phyloP scores from a whole-genome alignment of 2,113 vertebrate genomes.

The Eulemur macaco region DNA sequence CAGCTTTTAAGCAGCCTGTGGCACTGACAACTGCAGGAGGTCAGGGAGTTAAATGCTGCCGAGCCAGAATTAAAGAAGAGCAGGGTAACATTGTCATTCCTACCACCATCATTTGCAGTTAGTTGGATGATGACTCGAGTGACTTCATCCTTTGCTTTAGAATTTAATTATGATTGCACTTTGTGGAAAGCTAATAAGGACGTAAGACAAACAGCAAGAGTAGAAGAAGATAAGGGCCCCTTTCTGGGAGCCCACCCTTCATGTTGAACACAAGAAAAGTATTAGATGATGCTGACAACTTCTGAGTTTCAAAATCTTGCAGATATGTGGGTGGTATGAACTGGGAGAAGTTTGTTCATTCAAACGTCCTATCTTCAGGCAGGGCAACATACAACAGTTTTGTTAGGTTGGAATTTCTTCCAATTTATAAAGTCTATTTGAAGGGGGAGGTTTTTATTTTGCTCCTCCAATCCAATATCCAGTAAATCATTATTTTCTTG shows the following conservation, averaged over 20 bases:
- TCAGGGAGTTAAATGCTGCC: constrained; percentile 38
- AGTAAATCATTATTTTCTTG: neutral
- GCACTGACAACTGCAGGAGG: constrained; percentile 58
- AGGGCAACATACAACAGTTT: neutral
- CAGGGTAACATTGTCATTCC: neutral
- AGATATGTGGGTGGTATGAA: neutral
- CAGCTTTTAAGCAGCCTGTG: constrained; percentile 65
- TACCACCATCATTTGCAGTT: neutral
- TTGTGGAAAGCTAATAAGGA: constrained; percentile 53
- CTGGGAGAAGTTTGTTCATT: neutral
- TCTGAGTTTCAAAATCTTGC: neutral
- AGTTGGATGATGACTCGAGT: neutral
- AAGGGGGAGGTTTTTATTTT: neutral
- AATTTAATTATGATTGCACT: constrained; percentile 66
- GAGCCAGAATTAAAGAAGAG: constrained; percentile 27
- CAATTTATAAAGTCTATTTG: neutral
- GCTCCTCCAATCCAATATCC: neutral
- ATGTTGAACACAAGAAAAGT: neutral
- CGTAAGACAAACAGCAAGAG: constrained; percentile 63
- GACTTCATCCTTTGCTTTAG: constrained; percentile 65
- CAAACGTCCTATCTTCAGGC: neutral
- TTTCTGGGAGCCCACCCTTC: constrained; percentile 1
- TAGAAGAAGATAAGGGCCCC: neutral
- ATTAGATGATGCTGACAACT: neutral
- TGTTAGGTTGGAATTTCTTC: constrained; percentile 8